A percentile compares a stretch with the other conserved stretches of the same genome.
These are phyloP conservation scores for Geotrupes spiniger DNA, from an alignment of 2,888 invertebrate genomes.

Conservation along the genomic window DNA sequence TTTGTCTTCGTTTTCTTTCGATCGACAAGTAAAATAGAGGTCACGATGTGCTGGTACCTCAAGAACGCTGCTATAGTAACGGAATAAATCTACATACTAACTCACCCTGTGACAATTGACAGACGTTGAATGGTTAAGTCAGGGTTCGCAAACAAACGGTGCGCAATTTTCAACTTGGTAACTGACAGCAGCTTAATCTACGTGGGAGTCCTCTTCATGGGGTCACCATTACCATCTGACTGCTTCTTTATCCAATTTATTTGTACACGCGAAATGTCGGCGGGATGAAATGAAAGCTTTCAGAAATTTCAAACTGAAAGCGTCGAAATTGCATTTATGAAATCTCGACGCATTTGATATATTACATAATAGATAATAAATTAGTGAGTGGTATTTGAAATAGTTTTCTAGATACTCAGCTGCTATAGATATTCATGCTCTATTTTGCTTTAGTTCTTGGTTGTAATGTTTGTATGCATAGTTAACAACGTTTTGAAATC, in stretches of 20 bases:
- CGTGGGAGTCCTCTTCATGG: slow-evolving; percentile 8
- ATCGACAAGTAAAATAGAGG: not conserved
- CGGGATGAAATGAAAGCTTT: too few relatives aligned
- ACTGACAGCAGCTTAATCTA: slow-evolving; percentile 18
- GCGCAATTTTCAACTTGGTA: slow-evolving; percentile 17
- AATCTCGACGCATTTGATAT: too few relatives aligned
- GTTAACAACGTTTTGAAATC: too few relatives aligned
- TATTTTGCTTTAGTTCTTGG: too few relatives aligned
- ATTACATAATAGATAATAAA: too few relatives aligned
- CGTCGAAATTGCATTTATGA: too few relatives aligned
- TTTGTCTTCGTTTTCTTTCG: too few relatives aligned
- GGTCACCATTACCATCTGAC: not conserved
- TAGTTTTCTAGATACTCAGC: too few relatives aligned
- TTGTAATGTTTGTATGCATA: too few relatives aligned
- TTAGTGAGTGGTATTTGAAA: too few relatives aligned
- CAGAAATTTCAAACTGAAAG: too few relatives aligned
- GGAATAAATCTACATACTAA: slow-evolving; percentile 14
- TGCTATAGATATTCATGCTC: too few relatives aligned
- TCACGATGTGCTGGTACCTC: not conserved
- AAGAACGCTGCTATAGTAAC: slow-evolving; percentile 8
- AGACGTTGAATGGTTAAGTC: slow-evolving; percentile 20
- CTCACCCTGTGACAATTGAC: slow-evolving; percentile 19
- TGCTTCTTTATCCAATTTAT: not conserved
- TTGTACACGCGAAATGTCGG: not conserved
- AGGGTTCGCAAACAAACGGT: slow-evolving; percentile 18